Base-by-base conservation (phyloP, 1,140 invertebrate species). In the Sycophila sp. region DNA sequence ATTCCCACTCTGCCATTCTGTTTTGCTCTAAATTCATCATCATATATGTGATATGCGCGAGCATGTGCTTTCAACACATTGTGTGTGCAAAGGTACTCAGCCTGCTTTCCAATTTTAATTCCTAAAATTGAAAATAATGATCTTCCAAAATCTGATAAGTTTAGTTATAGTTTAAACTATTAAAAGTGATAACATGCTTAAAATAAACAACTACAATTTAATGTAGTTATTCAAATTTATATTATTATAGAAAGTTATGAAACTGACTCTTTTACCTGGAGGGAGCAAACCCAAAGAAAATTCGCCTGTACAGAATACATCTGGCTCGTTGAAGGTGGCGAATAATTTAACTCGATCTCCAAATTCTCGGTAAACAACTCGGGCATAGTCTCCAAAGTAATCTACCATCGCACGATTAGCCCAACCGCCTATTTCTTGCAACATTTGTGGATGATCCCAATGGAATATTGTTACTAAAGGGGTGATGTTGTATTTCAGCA, bases 391-490 rank as follows among this genome's bases (percentile, higher is more conserved):
- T 30, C 66, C 74, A 60, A 88, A 89, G 73, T 87, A 89, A 62
- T 91, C 85, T 1, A 87, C 83, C 56, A 91, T 87, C 40, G 85
- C 76, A 2, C 85, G 81, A 78, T 91, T 91, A 0, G 81, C 80
- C 89, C 89, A 91, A 6, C 90, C 90, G 2, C 91, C 91, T 15
- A 90, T 76, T 3, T 89, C 86, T 84, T 90, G 81, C n/a, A 88
- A 49, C 1, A 69, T 4, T 73, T 87, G 82, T 0, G 88, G 89
- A 38, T 87, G 78, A 72, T 89, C 89, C 85, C 86, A 89, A 69
- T 89, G 88, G 72, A 84, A 88, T 1, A 90, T 64, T 1, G 88
- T 90, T 0, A 89, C 81, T 47, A 87, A 71, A 11, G 88, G 87
- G 34, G 86, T 75, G 32, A 90, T 89, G 7, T 78, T 77, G 51